These are phyloP conservation scores for Loris lydekkerianus DNA, from an alignment of 2,797 vertebrate species.

Conservation along the genomic window DNA sequence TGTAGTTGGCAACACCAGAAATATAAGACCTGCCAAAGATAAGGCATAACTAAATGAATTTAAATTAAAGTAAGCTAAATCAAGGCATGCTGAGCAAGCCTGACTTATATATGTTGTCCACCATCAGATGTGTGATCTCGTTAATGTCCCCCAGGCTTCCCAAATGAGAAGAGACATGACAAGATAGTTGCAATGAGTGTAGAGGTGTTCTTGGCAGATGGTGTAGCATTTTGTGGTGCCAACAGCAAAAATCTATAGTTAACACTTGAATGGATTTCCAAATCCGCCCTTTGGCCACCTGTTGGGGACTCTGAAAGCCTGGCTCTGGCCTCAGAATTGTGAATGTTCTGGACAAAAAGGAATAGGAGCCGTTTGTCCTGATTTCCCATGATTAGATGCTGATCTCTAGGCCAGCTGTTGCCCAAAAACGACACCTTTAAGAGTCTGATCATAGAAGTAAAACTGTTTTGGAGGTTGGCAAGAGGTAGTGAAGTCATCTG, in stretches of 20 bases:
- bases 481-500: background rate
- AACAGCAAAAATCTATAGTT: conserved; percentile 64
- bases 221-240: conserved; percentile 64
- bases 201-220: conserved; percentile 71
- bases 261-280: conserved; percentile 69
- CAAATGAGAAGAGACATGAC: conserved; percentile 61
- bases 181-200: conserved; percentile 68
- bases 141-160: conserved; percentile 42
- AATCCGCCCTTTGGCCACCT: conserved; percentile 59
- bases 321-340: background rate
- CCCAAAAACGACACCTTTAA: background rate
- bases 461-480: background rate
- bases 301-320: conserved; percentile 32
- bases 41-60: background rate
- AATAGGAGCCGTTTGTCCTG: conserved; percentile 23
- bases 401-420: background rate
- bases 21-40: conserved; percentile 17
- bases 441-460: background rate
- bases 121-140: conserved; percentile 58
- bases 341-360: conserved; percentile 50
- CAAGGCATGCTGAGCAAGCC: conserved; percentile 6
- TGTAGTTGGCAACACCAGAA: background rate
- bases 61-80: conserved; percentile 23
- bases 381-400: conserved; percentile 8
- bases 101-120: background rate